Base-by-base conservation (phyloP, 2,888 invertebrate species). In the Aspidapion aeneum region DNA sequence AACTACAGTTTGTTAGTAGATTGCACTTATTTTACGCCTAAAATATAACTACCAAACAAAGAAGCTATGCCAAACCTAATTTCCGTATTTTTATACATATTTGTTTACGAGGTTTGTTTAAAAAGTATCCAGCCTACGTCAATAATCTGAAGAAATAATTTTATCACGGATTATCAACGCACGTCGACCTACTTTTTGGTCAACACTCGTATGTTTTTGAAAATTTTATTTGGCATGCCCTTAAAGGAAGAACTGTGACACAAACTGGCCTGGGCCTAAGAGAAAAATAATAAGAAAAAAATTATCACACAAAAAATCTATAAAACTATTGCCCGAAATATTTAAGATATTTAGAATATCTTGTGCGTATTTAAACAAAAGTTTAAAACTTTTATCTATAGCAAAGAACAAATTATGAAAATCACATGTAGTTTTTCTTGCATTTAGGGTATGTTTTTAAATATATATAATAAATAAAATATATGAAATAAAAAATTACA, bases 191-290 rank as follows among this genome's bases (percentile, higher is more conserved):
- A 35, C 35, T 7, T 35, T 35, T 35, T 35, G n/a, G 35, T 35
- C 3, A 35, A 35, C 3, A 35, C 35, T 7, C n/a, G 12, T 7
- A 35, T 35, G 35, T 35, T 7, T 35, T 7, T 35, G 35, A 35
- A 35, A 35, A 35, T 7, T 7, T 35, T 35, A 35, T 35, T 35
- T 35, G 35, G 12, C 35, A 35, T 35, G 12, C 72, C 72, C 75
- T 75, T 73, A 71, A 70, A 78, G 79, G 79, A 80, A 80, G 79
- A 79, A 79, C 79, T 72, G 72, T 76, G 78, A 78, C 73, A 72
- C n/a, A 71, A 79, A 79, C 78, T 79, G 80, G 79, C 79, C 78
- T 74, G 66, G 73, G 79, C 79, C 79, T 78, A 78, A 76, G 74
- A 77, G 72, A 72, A 66, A 72, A 72, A 70, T 72, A 68, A 71